A percentile compares a stretch with the other conserved stretches of the same genome.
Conservation (phyloP, 2,888 invertebrate species). For the Labia minor region DNA sequence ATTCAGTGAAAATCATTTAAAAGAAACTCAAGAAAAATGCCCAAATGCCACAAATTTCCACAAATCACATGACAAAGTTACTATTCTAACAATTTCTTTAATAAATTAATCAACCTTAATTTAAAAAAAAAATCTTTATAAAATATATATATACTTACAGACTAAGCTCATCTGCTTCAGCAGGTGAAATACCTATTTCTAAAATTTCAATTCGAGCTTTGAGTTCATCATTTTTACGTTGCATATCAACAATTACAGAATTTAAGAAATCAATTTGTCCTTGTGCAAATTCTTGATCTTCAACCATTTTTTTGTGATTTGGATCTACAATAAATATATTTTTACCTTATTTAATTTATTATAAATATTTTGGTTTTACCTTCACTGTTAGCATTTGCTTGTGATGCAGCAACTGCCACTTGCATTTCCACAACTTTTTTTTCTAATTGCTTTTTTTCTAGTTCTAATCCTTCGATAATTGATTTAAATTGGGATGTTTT, state of each 20-base stretch:
- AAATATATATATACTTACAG: conserved; percentile 35
- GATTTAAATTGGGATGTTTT: conserved; percentile 24
- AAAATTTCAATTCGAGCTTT: conserved; percentile 66
- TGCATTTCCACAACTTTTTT: conserved; percentile 28
- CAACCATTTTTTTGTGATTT: conserved; percentile 36
- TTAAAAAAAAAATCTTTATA: conserved; percentile 3
- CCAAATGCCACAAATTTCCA: too few species aligned
- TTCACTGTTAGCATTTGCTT: conserved; percentile 27
- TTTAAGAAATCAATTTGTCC: conserved; percentile 83
- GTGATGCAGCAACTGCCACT: conserved; percentile 26
- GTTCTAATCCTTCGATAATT: conserved; percentile 25
- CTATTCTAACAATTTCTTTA: conserved; percentile 36
- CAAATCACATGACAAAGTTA: too few species aligned
- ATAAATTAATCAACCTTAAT: conserved; percentile 19
- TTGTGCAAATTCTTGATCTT: conserved; percentile 54
- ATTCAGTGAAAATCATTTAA: not conserved
- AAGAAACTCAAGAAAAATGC: too few species aligned
- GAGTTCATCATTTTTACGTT: conserved; percentile 79
- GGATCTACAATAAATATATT: conserved; percentile 24
- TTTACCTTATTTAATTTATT: not conserved
- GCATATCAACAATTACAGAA: conserved; percentile 93
- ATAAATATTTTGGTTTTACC: conserved; percentile 18
- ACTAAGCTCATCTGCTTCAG: conserved; percentile 39
- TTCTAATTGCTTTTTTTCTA: conserved; percentile 29
- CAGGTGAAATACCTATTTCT: conserved; percentile 49